Evolutionary conservation across 1,140 invertebrate species (phyloP).

Genomic region (Diorhabda carinulata): DNA sequence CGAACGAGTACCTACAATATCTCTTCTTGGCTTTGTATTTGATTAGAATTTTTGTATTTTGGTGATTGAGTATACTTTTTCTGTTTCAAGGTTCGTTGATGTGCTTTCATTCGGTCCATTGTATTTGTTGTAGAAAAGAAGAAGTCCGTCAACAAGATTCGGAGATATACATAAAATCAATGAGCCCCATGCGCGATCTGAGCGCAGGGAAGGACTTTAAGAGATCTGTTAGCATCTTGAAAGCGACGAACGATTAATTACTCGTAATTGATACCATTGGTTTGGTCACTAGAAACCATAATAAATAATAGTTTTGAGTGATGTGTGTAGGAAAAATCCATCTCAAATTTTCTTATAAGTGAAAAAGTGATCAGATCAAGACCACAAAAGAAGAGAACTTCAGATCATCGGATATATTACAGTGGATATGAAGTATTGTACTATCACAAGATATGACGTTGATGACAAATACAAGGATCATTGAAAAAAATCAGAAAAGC

Average conservation of each 20-base stretch:
- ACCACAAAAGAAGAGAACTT: neutral
- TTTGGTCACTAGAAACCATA: neutral
- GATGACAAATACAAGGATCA: too few relatives aligned
- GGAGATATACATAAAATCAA: slow-evolving; percentile 37
- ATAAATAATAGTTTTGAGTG: neutral
- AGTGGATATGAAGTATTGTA: too few relatives aligned
- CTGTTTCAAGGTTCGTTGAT: too few relatives aligned
- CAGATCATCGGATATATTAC: too few relatives aligned
- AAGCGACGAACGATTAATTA: neutral
- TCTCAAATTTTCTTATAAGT: neutral
- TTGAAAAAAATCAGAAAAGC: too few relatives aligned
- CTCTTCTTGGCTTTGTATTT: too few relatives aligned
- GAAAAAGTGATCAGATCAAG: neutral
- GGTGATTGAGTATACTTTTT: too few relatives aligned
- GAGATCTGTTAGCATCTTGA: neutral
- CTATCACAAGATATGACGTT: too few relatives aligned
- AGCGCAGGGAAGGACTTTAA: slow-evolving; percentile 12
- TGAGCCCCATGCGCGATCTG: slow-evolving; percentile 41
- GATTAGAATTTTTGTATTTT: too few relatives aligned
- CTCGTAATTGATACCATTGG: neutral
- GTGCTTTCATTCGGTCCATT: too few relatives aligned
- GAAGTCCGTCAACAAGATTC: slow-evolving; percentile 24
- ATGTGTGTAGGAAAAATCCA: neutral
- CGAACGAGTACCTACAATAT: too few relatives aligned
- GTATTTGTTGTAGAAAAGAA: neutral